Conservation (phyloP, 2,797 vertebrate species). For the Hydrophis major region DNA sequence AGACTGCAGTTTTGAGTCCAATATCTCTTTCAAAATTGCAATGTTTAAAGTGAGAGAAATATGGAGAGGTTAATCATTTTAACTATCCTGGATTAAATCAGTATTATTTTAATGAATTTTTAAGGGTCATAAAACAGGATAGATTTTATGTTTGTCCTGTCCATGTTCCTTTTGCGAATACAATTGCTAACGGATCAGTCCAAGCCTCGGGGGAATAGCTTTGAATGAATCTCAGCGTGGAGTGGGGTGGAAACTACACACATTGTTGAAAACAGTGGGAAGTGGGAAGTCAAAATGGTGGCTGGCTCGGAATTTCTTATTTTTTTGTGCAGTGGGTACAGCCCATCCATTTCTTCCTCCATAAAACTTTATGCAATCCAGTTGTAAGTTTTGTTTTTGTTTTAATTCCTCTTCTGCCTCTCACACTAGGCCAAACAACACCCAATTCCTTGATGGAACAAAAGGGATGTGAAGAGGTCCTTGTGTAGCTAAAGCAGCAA, state of each 20-base stretch:
- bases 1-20: neutral
- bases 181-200: neutral
- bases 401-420: neutral
- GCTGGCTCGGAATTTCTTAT: neutral
- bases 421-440: neutral
- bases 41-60: neutral
- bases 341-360: neutral
- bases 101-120: neutral
- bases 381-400: neutral
- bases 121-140: neutral
- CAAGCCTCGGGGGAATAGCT: neutral
- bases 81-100: neutral
- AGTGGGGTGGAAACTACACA: neutral
- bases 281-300: neutral
- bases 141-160: neutral
- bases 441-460: accelerated
- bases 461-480: neutral
- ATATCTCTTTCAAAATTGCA: neutral
- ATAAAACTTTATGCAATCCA: neutral
- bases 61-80: neutral
- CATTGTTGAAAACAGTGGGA: neutral
- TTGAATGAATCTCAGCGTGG: neutral
- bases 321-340: neutral
- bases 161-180: neutral
- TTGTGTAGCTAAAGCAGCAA: neutral